Conservation (phyloP, 2,113 vertebrate genomes). For the Dryoscopus gambensis region DNA sequence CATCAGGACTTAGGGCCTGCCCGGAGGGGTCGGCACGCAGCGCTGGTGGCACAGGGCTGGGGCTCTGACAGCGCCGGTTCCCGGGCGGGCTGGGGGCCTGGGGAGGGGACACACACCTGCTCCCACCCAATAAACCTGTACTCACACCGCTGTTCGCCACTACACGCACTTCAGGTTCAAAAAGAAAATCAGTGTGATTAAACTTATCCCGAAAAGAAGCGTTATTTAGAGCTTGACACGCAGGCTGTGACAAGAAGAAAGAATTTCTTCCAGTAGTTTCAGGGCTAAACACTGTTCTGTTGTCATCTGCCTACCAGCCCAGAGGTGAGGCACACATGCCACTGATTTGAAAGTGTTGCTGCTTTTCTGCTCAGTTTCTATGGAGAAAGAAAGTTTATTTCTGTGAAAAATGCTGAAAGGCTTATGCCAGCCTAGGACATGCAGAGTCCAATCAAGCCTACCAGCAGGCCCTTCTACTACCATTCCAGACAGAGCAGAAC, state of each 20-base stretch:
- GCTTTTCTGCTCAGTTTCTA: neutral
- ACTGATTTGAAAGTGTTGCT: neutral
- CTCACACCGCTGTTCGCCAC: fast-evolving
- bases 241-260: neutral
- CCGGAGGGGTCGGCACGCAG: neutral
- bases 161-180: neutral
- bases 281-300: neutral
- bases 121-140: fast-evolving
- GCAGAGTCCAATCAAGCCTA: neutral
- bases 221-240: neutral
- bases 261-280: neutral
- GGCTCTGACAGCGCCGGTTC: fast-evolving
- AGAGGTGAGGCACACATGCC: neutral
- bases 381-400: neutral
- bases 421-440: neutral
- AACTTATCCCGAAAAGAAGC: neutral
- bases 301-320: neutral
- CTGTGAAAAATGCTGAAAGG: neutral
- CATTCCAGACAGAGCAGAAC: neutral
- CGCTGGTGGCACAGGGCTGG: fast-evolving
- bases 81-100: fast-evolving
- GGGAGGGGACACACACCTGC: too few species aligned
- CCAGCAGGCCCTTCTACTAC: too few species aligned
- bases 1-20: fast-evolving
- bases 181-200: neutral